Percentiles rank a stretch among this genome's conserved stretches.
Evolutionary conservation across 2,888 invertebrate species (phyloP).

Genomic region (Aphelenchoides bicaudatus): DNA sequence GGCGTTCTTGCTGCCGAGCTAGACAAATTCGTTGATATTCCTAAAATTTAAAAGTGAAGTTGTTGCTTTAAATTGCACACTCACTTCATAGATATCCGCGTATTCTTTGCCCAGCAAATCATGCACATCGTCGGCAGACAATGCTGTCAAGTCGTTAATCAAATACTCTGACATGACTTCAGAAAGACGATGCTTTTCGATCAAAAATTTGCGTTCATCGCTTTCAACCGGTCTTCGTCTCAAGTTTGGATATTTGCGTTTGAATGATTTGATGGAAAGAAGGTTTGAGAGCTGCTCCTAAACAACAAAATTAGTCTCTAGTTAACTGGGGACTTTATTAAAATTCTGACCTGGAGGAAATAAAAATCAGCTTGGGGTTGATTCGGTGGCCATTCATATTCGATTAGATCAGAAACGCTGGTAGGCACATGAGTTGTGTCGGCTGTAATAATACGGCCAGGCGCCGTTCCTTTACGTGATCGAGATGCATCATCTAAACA

Average conservation of each 20-base stretch:
- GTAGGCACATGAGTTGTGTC: neutral
- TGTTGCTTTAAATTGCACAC: too few relatives aligned
- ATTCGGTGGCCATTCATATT: constrained; percentile 59
- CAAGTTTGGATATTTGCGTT: constrained; percentile 71
- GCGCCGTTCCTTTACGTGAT: neutral
- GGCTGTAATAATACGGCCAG: neutral
- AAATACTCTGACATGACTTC: constrained; percentile 36
- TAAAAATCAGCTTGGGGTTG: constrained; percentile 54
- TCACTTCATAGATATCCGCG: too few relatives aligned
- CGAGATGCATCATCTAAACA: neutral
- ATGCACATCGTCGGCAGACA: constrained; percentile 71
- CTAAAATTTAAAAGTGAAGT: too few relatives aligned
- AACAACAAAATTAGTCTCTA: too few relatives aligned
- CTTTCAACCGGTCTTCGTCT: constrained; percentile 67
- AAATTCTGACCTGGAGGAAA: constrained; percentile 47
- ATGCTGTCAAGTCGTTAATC: constrained; percentile 51
- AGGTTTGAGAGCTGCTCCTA: constrained; percentile 93
- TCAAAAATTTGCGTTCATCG: constrained; percentile 84
- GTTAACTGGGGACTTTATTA: constrained; percentile 11
- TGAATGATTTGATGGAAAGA: constrained; percentile 90
- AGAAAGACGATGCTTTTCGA: constrained; percentile 46
- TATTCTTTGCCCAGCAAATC: constrained; percentile 94
- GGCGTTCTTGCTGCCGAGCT: constrained; percentile 63
- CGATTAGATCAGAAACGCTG: constrained; percentile 41
- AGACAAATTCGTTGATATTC: too few relatives aligned